Percentiles rank a stretch among this genome's conserved stretches.
Conservation (phyloP, 2,113 vertebrate genomes). For the Pituophis catenifer region DNA sequence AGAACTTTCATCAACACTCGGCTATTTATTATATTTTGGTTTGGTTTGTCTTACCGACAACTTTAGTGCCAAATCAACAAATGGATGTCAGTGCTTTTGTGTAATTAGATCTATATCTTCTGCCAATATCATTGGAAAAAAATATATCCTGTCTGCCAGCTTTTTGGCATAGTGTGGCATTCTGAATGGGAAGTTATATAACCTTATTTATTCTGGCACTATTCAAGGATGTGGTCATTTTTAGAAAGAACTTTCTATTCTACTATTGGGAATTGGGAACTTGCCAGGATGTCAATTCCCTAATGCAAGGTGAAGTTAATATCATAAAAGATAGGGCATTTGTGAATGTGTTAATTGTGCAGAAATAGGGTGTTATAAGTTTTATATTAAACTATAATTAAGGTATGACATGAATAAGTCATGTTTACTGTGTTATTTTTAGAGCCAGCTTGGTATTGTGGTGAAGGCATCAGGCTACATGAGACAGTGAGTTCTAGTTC, state of each 20-base stretch:
- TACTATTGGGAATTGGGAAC: slow-evolving; percentile 17
- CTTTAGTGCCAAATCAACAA: slow-evolving; percentile 12
- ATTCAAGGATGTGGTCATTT: slow-evolving; percentile 24
- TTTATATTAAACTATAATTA: neutral
- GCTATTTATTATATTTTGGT: slow-evolving; percentile 11
- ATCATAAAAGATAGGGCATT: slow-evolving; percentile 4
- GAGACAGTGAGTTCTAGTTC: neutral
- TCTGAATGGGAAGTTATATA: slow-evolving; percentile 25
- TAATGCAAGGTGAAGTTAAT: slow-evolving; percentile 11
- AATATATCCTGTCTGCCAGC: neutral
- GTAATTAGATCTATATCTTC: slow-evolving; percentile 20
- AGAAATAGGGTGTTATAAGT: neutral
- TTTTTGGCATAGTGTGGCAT: slow-evolving; percentile 12
- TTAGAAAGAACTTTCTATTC: slow-evolving; percentile 24
- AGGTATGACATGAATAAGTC: neutral
- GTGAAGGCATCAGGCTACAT: neutral
- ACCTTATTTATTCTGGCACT: slow-evolving; percentile 37
- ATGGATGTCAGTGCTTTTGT: slow-evolving; percentile 28
- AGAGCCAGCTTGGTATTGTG: neutral
- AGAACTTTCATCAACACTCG: neutral
- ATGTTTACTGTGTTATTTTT: neutral
- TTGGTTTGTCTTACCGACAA: slow-evolving; percentile 3
- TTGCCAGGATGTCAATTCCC: slow-evolving; percentile 36
- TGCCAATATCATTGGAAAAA: slow-evolving; percentile 35
- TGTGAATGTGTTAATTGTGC: neutral